Base-by-base conservation (phyloP, 1,140 invertebrate genomes). In the Eciton burchellii region DNA sequence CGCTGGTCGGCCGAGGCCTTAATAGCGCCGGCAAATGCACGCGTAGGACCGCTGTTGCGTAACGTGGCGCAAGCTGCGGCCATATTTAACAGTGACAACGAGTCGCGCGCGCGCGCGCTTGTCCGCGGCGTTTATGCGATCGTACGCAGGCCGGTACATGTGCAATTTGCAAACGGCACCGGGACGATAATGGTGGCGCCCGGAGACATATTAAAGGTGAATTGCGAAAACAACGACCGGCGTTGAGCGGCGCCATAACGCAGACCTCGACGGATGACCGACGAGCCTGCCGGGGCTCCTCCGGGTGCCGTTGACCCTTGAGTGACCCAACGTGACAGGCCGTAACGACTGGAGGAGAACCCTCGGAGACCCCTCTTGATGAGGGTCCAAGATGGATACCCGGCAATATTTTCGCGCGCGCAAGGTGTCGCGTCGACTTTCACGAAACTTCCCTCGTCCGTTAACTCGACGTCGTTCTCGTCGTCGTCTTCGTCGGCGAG, bases 301-400 rank as follows among this genome's bases (percentile, higher is more conserved):
- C 70, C 29, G 90, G 90, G 91, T 88, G 88, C 88, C 89, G 90
- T 92, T 92, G 92, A 92, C 91, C 90, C 85, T 84, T 65, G 91
- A 89, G 90, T 88, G 88, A 92, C 87, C 86, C 88, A 77, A 76
- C 81, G 85, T 89, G 89, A 89, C 89, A 88, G 85, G 88, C 89
- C 71, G 88, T 90, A 91, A 92, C 88, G 88, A 92, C 90, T 87
- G 83, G 62, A 88, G 85, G 83, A 89, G 88, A 91, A 84, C 89
- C 74, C 87, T 88, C 85, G 81, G 87, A 91, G 89, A 89, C 88
- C 88, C 63, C 86, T 77, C 86, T 91, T 92, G 91, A 93, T 90
- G 91, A 93, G 91, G 91, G 91, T 93, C 89, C 88, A 92, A 91
- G 92, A 92, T 91, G 89, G 89, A 92, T 92, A 83, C 88, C 68